Evolutionary conservation across 2,113 vertebrate genomes (phyloP).

Genomic region (Albula glossodonta): DNA sequence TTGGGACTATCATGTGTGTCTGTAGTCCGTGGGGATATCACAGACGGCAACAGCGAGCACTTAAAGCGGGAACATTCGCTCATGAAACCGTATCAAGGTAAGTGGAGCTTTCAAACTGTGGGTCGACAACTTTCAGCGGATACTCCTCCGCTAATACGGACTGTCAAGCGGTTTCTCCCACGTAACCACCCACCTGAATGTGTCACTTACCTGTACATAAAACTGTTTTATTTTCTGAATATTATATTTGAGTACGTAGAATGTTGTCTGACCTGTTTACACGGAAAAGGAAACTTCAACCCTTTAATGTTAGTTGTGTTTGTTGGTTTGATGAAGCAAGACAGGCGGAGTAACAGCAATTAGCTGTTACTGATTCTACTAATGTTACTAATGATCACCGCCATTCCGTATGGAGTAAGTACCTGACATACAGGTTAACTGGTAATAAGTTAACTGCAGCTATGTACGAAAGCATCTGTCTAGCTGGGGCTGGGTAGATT

Average conservation of each 20-base stretch:
- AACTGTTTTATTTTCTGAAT: too few species aligned
- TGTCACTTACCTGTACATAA: too few species aligned
- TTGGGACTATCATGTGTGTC: constrained; percentile 34
- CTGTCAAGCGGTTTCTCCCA: not conserved
- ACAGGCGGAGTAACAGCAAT: too few species aligned
- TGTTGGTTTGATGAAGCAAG: too few species aligned
- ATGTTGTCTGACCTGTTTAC: too few species aligned
- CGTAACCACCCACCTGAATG: too few species aligned
- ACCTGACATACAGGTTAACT: not conserved
- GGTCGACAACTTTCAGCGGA: not conserved
- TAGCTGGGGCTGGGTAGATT: not conserved
- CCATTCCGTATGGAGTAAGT: too few species aligned
- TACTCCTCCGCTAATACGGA: not conserved
- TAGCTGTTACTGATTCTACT: too few species aligned
- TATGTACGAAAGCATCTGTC: not conserved
- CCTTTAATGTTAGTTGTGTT: too few species aligned
- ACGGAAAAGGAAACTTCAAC: too few species aligned
- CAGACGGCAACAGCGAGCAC: constrained; percentile 90
- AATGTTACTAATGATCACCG: too few species aligned
- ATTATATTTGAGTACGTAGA: too few species aligned
- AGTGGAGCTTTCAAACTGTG: constrained; percentile 37
- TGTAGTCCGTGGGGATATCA: constrained; percentile 77
- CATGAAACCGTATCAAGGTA: constrained; percentile 95
- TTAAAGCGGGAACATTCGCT: constrained; percentile 93
- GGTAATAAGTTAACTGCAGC: not conserved